Evolutionary conservation across 2,113 vertebrate species (phyloP), one percentile per base, ranked within the genome.

Genomic region (Guaruba guarouba): DNA sequence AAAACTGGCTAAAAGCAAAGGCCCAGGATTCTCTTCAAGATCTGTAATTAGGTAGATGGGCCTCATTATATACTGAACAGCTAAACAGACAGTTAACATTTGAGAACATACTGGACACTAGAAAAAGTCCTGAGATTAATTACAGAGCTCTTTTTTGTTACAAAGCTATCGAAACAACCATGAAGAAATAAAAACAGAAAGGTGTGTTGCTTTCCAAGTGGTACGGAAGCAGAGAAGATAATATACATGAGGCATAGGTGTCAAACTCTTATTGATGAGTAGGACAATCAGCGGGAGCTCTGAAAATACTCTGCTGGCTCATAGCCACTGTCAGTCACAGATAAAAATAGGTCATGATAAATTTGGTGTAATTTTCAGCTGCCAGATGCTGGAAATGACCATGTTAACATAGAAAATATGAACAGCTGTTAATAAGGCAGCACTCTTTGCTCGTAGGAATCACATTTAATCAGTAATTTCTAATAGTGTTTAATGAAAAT

Each of bases 281-380:
- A 71, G n/a, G 27, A 48, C 52, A 73, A 16, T 10, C 31, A 77
- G 51, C 1, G 0, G 28, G 19, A 84, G 61, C 61, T 87, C 41
- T 79, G 84, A 90, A 92, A 93, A 92, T 29, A 77, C 68, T 44
- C 64, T 57, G 23, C 31, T 96, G 73, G 74, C 70, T 94, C 82
- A 67, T 10, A 77, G 73, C 27, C 61, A 52, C 69, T 18, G 74
- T 46, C 74, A 81, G 70, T 13, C 52, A 71, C 5, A 82, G 73
- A 70, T 37, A 82, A 83, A 90, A 94, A 67, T 22, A 94, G 62
- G 35, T 68, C 62, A 55, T 37, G 77, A 78, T 71, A 93, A 91
- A 96, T 7, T 49, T 1, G 16, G 12, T 37, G 61, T 51, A 77
- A 33, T 41, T 66, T 92, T 63, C 74, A 51, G 10, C 20, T 90